These are phyloP conservation scores for Eupeodes latifasciatus DNA, from an alignment of 2,888 invertebrate species.

Conservation along the genomic window DNA sequence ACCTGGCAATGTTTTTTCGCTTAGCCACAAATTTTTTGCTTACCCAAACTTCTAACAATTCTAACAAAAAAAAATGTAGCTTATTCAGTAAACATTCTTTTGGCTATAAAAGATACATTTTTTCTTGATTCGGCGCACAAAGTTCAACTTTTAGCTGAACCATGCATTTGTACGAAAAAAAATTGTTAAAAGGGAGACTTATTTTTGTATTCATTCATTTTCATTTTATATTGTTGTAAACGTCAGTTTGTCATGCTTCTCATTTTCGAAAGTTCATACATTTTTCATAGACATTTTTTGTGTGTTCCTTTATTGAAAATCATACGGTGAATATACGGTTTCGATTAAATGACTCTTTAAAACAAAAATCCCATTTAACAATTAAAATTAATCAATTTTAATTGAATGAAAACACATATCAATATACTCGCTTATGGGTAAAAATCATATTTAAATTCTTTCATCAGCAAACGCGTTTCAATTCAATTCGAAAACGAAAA, in stretches of 20 bases:
- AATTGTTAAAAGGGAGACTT: not conserved
- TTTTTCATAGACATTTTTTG: constrained; percentile 6
- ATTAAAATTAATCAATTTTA: constrained; percentile 51
- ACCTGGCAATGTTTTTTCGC: constrained; percentile 19
- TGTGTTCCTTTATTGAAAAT: not conserved
- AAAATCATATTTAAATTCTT: constrained; percentile 41
- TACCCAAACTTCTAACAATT: not conserved
- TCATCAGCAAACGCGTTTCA: constrained; percentile 35
- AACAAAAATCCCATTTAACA: not conserved
- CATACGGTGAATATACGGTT: not conserved
- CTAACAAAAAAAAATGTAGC: constrained; percentile 9
- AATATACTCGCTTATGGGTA: constrained; percentile 14
- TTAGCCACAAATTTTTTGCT: constrained; percentile 22
- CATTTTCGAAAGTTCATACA: constrained; percentile 25
- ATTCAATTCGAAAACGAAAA: constrained; percentile 16
- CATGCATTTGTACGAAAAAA: constrained; percentile 5
- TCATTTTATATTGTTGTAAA: constrained; percentile 7
- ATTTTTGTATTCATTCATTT: constrained; percentile 4
- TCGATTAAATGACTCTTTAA: not conserved
- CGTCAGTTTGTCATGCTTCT: constrained; percentile 10
- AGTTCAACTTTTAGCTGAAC: constrained; percentile 8
- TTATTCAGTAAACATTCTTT: not conserved
- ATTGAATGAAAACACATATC: constrained; percentile 49
- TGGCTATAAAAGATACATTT: constrained; percentile 21
- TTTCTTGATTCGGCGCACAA: constrained; percentile 35